Base-by-base conservation (phyloP, 2,113 vertebrate species). In the Aviceda subcristata region DNA sequence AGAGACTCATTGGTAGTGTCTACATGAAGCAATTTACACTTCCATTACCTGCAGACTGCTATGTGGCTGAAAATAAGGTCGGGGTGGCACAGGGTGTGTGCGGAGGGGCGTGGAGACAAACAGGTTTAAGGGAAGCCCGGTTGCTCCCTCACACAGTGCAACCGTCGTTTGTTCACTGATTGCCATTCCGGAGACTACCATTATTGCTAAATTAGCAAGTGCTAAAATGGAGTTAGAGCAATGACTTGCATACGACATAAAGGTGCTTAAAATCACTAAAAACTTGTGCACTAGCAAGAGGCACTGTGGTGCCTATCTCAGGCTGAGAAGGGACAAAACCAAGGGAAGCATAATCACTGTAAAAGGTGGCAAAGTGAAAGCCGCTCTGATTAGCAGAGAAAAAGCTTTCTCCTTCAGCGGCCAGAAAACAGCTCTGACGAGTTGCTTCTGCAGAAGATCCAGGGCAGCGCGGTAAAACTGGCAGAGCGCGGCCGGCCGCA, bases 91-190 rank as follows among this genome's bases (percentile, higher is more conserved):
- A 12, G 3, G 32, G 18, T 6, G n/a, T 26, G 51, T 24, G 51
- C 27, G 12, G 4, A 29, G 8, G 19, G 4, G 12, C 12, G 30
- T 38, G 34, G n/a, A 83, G 66, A 73, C 39, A 80, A 96, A 82
- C 45, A 92, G 84, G 45, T 78, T 75, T 80, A 96, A 95, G 84
- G 64, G 67, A 96, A 94, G 90, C n/a, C 51, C 92, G 72, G 81
- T 71, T 97, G 46, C 93, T 97, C 34, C 79, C 85, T 96, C 96
- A 96, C 95, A 78, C 73, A 91, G 26, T 64, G 43, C 46, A 97
- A 79, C 57, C 79, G 94, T 92, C 83, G 92, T 97, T 97, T 97
- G 91, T 94, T 98, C 93, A 84, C 90, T 97, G 97, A 97, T 86
- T 97, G 92, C 83, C 83, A 86, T 97, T 94, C 88, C 91, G 89